Percentiles rank a stretch among this genome's conserved stretches.
Evolutionary conservation across 35 echinoderm and acorn worm genomes (phyloP).

Genomic region (Amphiura filiformis): DNA sequence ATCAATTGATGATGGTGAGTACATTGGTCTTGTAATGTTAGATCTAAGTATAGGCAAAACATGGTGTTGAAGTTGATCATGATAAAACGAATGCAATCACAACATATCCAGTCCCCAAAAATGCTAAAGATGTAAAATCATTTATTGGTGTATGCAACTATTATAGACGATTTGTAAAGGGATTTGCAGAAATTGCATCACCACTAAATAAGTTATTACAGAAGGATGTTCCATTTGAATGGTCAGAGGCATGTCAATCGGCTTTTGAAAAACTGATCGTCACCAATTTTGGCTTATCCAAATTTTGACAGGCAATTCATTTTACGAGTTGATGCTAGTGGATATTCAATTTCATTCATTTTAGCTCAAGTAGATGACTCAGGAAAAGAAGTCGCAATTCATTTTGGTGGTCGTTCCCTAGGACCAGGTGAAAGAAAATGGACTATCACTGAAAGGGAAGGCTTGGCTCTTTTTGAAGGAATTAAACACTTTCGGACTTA

Average conservation of each 20-base stretch:
- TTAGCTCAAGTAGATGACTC: slow-evolving; percentile 27
- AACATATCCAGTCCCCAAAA: slow-evolving; percentile 19
- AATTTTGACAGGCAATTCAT: no score
- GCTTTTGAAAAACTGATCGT: slow-evolving; percentile 42
- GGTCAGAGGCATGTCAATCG: slow-evolving; percentile 48
- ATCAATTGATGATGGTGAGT: no score
- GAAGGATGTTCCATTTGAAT: slow-evolving; percentile 40
- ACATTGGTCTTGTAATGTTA: no score
- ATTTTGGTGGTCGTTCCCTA: slow-evolving; percentile 29
- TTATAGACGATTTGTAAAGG: slow-evolving; percentile 42
- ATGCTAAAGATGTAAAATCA: slow-evolving; percentile 2
- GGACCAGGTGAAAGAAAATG: slow-evolving; percentile 38
- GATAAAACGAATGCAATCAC: slow-evolving; percentile 36
- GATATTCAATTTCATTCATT: slow-evolving; percentile 33
- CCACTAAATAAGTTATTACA: slow-evolving; percentile 42
- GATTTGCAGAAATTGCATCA: slow-evolving; percentile 38
- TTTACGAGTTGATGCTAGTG: slow-evolving; percentile 46
- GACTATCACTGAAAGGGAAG: slow-evolving; percentile 42
- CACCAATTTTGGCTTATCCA: slow-evolving; percentile 60
- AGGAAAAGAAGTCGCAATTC: slow-evolving; percentile 29
- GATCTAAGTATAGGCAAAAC: no score
- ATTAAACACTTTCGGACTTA: slow-evolving; percentile 20
- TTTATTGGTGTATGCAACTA: slow-evolving; percentile 54
- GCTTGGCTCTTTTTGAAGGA: slow-evolving; percentile 1
- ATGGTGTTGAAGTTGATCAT: slow-evolving; percentile 41